Conservation (phyloP, 2,888 invertebrate species). For the Andrena haemorrhoa region DNA sequence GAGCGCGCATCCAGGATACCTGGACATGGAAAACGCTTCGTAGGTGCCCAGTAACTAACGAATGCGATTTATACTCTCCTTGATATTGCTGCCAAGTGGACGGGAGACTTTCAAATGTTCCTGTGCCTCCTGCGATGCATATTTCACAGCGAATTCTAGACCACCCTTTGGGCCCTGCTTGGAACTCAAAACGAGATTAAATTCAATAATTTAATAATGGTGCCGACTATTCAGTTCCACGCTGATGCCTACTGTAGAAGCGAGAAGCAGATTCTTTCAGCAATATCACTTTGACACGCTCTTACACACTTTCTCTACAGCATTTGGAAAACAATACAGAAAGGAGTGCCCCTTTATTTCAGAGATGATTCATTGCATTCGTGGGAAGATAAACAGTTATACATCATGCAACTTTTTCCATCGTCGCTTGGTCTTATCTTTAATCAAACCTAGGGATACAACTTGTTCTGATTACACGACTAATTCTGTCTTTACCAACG, state of each 20-base stretch:
- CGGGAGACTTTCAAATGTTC: slow-evolving; percentile 23
- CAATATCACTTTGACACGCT: background rate
- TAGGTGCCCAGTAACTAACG: background rate
- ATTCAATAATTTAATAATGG: slow-evolving; percentile 2
- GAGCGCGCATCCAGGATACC: background rate
- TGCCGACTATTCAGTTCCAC: background rate
- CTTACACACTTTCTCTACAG: no score
- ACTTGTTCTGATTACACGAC: background rate
- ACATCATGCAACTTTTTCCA: background rate
- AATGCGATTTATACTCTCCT: slow-evolving; percentile 2
- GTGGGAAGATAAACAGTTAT: background rate
- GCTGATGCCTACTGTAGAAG: background rate
- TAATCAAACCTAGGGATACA: background rate
- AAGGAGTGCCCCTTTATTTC: background rate
- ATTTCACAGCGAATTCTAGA: slow-evolving; percentile 24
- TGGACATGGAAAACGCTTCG: background rate
- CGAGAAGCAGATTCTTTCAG: background rate
- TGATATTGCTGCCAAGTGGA: slow-evolving; percentile 24
- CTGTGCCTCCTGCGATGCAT: slow-evolving; percentile 13
- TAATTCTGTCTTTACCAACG: background rate
- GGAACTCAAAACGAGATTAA: background rate
- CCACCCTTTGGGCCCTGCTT: background rate
- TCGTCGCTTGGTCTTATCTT: background rate
- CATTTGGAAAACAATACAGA: background rate
- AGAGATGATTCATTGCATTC: background rate